These are phyloP conservation scores for Daphoenositta chrysoptera DNA, from an alignment of 2,113 vertebrate species.

Conservation along the genomic window DNA sequence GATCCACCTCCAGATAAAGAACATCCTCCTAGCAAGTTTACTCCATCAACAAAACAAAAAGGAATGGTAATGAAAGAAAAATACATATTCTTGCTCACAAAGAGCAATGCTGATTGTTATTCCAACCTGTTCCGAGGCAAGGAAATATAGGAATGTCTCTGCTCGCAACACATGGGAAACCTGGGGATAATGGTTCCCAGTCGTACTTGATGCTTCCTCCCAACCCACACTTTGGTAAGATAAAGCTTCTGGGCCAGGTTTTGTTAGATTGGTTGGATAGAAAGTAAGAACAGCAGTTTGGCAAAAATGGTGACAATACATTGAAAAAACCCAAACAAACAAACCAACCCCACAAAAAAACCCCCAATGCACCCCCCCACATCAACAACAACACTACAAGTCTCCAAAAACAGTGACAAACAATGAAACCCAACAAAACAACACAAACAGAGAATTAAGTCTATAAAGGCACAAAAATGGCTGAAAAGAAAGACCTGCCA, in stretches of 20 bases:
- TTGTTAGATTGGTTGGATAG: background rate
- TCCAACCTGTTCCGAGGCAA: background rate
- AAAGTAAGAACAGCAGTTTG: background rate
- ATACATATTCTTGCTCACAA: background rate
- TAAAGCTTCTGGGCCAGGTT: background rate
- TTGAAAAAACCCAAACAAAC: background rate
- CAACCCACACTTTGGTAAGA: background rate
- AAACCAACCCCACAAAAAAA: too few relatives aligned
- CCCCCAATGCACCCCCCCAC: background rate
- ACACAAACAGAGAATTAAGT: background rate
- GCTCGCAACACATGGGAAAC: background rate
- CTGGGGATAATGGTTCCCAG: background rate
- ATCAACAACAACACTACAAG: accelerated
- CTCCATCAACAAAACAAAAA: background rate
- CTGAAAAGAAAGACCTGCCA: background rate
- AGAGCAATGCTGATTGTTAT: background rate
- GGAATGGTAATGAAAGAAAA: slow-evolving; percentile 1
- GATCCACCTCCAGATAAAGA: background rate
- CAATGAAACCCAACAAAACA: background rate
- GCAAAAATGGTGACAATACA: background rate
- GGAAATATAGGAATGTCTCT: background rate
- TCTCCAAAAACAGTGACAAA: background rate
- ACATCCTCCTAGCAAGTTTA: background rate
- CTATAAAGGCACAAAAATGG: background rate
- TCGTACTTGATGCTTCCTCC: background rate